Percentiles rank a stretch among this genome's conserved stretches.
Conservation (phyloP, 2,888 invertebrate species). For the Apamea anceps region DNA sequence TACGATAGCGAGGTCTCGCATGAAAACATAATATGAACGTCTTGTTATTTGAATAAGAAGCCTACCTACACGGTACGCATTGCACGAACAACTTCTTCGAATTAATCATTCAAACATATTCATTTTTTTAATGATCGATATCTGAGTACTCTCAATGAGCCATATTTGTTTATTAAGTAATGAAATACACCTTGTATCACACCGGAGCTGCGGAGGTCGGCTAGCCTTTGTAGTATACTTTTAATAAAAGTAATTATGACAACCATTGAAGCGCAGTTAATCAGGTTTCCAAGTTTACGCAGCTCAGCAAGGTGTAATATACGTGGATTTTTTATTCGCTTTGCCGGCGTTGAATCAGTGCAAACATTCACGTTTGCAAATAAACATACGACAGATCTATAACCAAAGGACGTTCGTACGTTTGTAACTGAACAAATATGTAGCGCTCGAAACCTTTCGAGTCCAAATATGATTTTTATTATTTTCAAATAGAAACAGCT, state of each 20-base stretch:
- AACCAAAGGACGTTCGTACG: not conserved
- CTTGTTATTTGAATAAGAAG: not conserved
- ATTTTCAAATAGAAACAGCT: not conserved
- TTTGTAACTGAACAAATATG: conserved; percentile 28
- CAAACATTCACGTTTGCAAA: conserved; percentile 2
- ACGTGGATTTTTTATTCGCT: conserved; percentile 3
- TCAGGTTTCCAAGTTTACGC: conserved; percentile 10
- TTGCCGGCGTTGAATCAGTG: not conserved
- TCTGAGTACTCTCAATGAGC: not conserved
- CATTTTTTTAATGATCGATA: not conserved
- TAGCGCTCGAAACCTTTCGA: not conserved
- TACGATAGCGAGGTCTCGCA: not conserved
- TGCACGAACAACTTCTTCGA: not conserved
- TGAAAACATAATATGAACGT: not conserved
- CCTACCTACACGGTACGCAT: not conserved
- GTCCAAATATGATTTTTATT: not conserved
- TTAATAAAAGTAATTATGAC: not conserved
- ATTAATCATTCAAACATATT: not conserved
- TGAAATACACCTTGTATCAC: not conserved
- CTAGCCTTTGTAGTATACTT: not conserved
- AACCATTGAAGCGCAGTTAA: conserved; percentile 6
- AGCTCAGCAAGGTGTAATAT: not conserved
- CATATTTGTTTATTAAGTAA: not conserved
- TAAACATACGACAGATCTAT: conserved; percentile 8
- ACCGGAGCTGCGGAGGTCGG: not conserved